Conservation (phyloP, 2,113 vertebrate species). For the Oncorhynchus tshawytscha region DNA sequence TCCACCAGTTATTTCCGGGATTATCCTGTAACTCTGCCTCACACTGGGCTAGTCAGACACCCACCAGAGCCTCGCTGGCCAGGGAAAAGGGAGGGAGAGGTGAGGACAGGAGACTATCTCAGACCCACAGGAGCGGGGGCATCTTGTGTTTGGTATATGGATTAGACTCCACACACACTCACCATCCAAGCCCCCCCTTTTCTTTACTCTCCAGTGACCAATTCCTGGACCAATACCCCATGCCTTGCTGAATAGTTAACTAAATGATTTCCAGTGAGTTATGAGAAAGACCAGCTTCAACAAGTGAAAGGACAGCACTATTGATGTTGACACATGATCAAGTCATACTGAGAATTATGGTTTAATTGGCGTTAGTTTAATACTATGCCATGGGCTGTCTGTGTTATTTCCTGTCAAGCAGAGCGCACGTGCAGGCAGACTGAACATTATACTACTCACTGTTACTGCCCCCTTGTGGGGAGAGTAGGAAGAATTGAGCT, state of each 20-base stretch:
- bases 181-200: no score
- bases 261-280: not conserved
- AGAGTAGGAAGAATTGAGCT: not conserved
- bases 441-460: not conserved
- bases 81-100: not conserved
- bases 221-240: not conserved
- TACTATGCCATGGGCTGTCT: not conserved
- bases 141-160: no score
- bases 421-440: rapidly evolving
- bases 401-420: constrained; percentile 42
- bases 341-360: not conserved
- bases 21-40: constrained; percentile 52
- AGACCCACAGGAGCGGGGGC: no score
- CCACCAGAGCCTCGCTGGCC: not conserved
- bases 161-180: no score
- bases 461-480: constrained; percentile 57
- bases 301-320: not conserved
- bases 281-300: no score
- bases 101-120: no score
- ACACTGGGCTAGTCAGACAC: not conserved
- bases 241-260: not conserved
- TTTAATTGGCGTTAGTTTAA: not conserved
- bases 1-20: not conserved
- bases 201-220: no score
- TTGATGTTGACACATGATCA: not conserved